Percentiles rank a stretch among this genome's conserved stretches.
Conservation (phyloP, 2,888 invertebrate genomes). For the Nomada hirtipes region DNA sequence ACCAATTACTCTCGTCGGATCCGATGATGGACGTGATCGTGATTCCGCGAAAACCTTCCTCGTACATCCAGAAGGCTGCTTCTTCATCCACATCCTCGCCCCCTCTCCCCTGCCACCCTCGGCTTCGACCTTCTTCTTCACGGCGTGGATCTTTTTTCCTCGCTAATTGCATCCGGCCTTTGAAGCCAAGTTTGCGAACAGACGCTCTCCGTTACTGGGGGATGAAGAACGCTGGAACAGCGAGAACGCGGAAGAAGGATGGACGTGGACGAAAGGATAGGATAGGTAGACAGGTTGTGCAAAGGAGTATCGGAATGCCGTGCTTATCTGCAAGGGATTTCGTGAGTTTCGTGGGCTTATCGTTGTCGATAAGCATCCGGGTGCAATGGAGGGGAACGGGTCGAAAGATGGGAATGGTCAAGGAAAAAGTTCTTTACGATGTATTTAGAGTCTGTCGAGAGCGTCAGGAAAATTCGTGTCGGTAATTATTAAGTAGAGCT, state of each 20-base stretch:
- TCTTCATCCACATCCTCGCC: background rate
- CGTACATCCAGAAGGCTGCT: background rate
- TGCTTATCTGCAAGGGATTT: slow-evolving; percentile 4
- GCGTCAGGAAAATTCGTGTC: too few relatives aligned
- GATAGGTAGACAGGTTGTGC: slow-evolving; percentile 37
- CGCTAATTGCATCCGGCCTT: slow-evolving; percentile 69
- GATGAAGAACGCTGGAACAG: slow-evolving; percentile 43
- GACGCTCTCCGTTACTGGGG: slow-evolving; percentile 54
- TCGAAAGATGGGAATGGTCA: too few relatives aligned
- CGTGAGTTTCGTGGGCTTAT: background rate
- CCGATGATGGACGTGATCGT: slow-evolving; percentile 53
- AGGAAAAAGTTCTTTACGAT: too few relatives aligned
- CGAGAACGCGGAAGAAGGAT: slow-evolving; percentile 1
- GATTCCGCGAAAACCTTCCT: slow-evolving; percentile 52
- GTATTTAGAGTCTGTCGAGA: too few relatives aligned
- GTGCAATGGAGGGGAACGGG: too few relatives aligned
- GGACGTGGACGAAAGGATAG: slow-evolving; percentile 22
- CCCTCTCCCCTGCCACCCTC: background rate
- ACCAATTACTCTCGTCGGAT: slow-evolving; percentile 44
- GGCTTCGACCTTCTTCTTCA: slow-evolving; percentile 14
- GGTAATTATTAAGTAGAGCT: too few relatives aligned
- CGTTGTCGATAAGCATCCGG: too few relatives aligned
- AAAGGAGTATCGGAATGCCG: slow-evolving; percentile 1
- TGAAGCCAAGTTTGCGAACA: slow-evolving; percentile 67
- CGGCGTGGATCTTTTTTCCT: slow-evolving; percentile 52